Percentiles rank a stretch among this genome's conserved stretches.
These are phyloP conservation scores for Hoplodrina ambigua DNA, from an alignment of 2,888 invertebrate genomes.

Conservation along the genomic window DNA sequence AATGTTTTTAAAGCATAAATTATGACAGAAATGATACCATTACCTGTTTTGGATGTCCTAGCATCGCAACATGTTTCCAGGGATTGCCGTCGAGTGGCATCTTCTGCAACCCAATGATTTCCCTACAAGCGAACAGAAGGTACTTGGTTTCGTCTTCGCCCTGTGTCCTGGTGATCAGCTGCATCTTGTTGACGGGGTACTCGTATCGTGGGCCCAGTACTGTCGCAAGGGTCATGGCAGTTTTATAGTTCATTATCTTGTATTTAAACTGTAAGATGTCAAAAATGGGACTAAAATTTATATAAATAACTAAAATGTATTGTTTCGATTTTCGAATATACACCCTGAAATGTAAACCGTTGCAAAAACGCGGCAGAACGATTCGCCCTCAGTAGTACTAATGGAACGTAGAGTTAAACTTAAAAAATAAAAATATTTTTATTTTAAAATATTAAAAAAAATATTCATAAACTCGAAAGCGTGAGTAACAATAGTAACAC, in stretches of 20 bases:
- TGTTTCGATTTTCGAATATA: too few relatives aligned
- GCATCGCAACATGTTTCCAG: slow-evolving; percentile 91
- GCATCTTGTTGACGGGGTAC: slow-evolving; percentile 87
- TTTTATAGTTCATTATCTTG: slow-evolving; percentile 91
- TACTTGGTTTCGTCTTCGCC: slow-evolving; percentile 78
- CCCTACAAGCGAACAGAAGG: slow-evolving; percentile 91
- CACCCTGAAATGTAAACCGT: too few relatives aligned
- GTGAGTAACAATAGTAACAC: too few relatives aligned
- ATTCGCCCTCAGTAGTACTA: too few relatives aligned
- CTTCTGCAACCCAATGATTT: slow-evolving; percentile 92
- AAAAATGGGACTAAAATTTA: background rate
- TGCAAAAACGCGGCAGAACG: too few relatives aligned
- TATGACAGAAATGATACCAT: too few relatives aligned
- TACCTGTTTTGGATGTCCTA: slow-evolving; percentile 93
- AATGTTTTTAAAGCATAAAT: too few relatives aligned
- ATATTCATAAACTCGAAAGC: too few relatives aligned
- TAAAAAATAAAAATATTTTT: too few relatives aligned
- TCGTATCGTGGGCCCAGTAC: slow-evolving; percentile 93
- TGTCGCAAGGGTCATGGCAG: slow-evolving; percentile 92
- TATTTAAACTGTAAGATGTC: slow-evolving; percentile 91
- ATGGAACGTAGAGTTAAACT: too few relatives aligned
- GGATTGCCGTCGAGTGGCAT: slow-evolving; percentile 94
- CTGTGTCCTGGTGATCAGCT: slow-evolving; percentile 76
- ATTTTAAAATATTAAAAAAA: too few relatives aligned
- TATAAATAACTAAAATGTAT: too few relatives aligned